Evolutionary conservation across 2,888 invertebrate species (phyloP).

Genomic region (Creontiades dilutus): DNA sequence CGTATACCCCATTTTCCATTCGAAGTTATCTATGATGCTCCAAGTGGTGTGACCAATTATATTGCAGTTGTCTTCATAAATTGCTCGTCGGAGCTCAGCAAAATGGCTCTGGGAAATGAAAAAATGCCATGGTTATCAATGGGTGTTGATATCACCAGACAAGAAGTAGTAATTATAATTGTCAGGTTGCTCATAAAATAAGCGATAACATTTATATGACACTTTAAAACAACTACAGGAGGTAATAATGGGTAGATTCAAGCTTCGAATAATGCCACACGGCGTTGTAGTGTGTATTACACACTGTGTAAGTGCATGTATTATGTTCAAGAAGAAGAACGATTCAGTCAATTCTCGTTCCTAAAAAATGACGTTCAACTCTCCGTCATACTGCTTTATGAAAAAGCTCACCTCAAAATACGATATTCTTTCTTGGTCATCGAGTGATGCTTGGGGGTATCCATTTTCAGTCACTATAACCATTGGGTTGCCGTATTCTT

Average conservation of each 20-base stretch:
- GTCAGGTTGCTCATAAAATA: too few species aligned
- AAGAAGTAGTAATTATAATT: too few species aligned
- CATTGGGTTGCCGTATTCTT: conserved; percentile 78
- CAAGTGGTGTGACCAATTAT: conserved; percentile 86
- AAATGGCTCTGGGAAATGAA: conserved; percentile 79
- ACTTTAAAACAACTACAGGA: too few species aligned
- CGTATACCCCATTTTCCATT: conserved; percentile 88
- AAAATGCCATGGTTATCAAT: too few species aligned
- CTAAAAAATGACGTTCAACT: conserved; percentile 80
- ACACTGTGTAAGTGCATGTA: too few species aligned
- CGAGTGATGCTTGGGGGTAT: conserved; percentile 77
- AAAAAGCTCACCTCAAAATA: conserved; percentile 75
- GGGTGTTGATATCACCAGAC: too few species aligned
- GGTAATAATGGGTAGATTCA: too few species aligned
- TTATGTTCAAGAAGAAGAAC: too few species aligned
- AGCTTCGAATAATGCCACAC: too few species aligned
- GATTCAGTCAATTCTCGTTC: too few species aligned
- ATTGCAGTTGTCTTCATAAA: conserved; percentile 80
- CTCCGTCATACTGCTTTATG: conserved; percentile 80
- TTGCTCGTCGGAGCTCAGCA: conserved; percentile 79
- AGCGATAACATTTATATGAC: too few species aligned
- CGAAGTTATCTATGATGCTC: conserved; percentile 91
- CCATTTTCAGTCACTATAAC: conserved; percentile 80
- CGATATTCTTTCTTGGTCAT: conserved; percentile 77
- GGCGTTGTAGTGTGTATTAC: too few species aligned